Evolutionary conservation across 37 sponge, comb jelly and placozoan species (phyloP), one percentile per base, ranked within the genome.

Genomic region (Dysidea cf. avara): DNA sequence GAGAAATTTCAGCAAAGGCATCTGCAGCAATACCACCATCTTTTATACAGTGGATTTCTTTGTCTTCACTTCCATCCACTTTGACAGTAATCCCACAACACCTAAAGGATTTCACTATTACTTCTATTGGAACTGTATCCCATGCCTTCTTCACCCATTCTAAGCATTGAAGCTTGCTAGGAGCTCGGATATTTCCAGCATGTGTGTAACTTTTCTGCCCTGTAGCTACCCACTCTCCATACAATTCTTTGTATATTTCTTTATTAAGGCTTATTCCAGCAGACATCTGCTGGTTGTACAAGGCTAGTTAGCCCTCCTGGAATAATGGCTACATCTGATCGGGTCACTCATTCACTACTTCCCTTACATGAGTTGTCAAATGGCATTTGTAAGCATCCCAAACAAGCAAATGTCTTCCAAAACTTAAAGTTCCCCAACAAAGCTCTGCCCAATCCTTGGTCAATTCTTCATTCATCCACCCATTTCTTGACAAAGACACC

Each of bases 321-420:
- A 9, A 87, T 73, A 39, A 82, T 58, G 17, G 46, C 59, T 16
- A 77, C 32, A 48, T 67, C 72, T 5, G 66, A 56, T 0, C 68
- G 66, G 18, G 77, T 54, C 25, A 56, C 30, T 26, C 43, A 2
- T 36, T 46, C 5, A 75, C 58, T 7, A 18, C 12, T 7, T 7
- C 3, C 55, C 33, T 68, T 4, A 76, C 66, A 48, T 26, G 7
- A 14, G 37, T 49, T 22, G 5, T 74, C 18, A 81, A 61, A 40
- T 87, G 88, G 49, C 77, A 87, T 55, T 43, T 68, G 71, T 74
- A 87, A 7, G 82, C 68, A 71, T 87, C 79, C 88, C 88, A 81
- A 1, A 87, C 53, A 4, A 81, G 61, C 16, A 86, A 64, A 3
- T 71, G 64, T 21, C 64, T 66, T 16, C 74, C 53, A 40, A 86